Evolutionary conservation across 2,888 invertebrate species (phyloP).

Genomic region (Arge pagana): DNA sequence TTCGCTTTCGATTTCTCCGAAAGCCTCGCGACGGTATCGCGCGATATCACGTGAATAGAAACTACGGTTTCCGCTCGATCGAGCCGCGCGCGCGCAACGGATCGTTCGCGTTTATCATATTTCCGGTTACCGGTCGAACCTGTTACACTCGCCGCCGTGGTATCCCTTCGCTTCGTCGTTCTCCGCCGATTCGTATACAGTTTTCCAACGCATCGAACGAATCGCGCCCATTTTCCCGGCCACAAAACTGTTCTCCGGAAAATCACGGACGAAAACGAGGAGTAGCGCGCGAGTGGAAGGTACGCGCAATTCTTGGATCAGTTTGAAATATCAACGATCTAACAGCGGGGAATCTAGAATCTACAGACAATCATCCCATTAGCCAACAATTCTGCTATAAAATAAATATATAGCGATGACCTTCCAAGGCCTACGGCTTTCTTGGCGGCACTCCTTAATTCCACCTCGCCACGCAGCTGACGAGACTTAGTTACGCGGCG

Average conservation of each 20-base stretch:
- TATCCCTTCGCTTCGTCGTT: neutral
- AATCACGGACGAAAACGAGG: too few species aligned
- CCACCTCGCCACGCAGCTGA: conserved; percentile 2
- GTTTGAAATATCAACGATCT: too few species aligned
- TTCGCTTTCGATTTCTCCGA: conserved; percentile 17
- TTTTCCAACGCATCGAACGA: too few species aligned
- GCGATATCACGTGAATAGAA: neutral
- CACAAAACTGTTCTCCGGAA: too few species aligned
- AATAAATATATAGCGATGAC: conserved; percentile 20
- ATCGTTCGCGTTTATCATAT: conserved; percentile 11
- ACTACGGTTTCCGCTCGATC: neutral
- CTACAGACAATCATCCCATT: conserved; percentile 54
- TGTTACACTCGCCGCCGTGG: neutral
- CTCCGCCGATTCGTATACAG: conserved; percentile 3
- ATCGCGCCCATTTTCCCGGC: too few species aligned
- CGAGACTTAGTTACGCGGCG: conserved; percentile 14
- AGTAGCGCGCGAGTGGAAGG: too few species aligned
- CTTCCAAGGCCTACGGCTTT: conserved; percentile 23
- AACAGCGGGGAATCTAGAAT: too few species aligned
- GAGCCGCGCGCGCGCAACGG: neutral
- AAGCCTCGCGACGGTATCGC: neutral
- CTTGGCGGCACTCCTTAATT: conserved; percentile 17
- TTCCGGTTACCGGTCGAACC: conserved; percentile 21
- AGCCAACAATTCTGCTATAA: conserved; percentile 42
- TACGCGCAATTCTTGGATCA: too few species aligned